Evolutionary conservation across 1,140 invertebrate species (phyloP), one percentile per base, ranked within the genome.

Genomic region (Drosophila baimaii): DNA sequence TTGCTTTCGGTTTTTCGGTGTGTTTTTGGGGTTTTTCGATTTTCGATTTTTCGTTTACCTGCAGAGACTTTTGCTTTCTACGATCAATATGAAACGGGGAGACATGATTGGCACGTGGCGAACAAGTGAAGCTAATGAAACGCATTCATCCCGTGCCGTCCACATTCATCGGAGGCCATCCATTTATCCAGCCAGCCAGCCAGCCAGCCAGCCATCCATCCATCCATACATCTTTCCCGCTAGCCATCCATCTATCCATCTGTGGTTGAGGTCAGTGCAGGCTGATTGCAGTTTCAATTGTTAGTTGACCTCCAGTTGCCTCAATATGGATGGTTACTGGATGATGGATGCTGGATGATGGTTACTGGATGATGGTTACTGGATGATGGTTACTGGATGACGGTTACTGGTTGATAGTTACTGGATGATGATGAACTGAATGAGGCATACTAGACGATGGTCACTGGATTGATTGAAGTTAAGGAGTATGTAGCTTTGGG

Each of bases 1-100:
- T 71, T 71, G 33, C 33, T 71, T 72, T 71, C 65, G 80, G 73
- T 44, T 43, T 57, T 70, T 71, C 57, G n/a, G n/a, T n/a, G n/a
- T 33, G 79, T 62, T 15, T 54, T 52, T 25, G 5, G 19, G 17
- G 6, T 51, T 29, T 47, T 23, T 10, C 27, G 51, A 25, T 41
- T 54, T 77, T 72, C 65, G 73, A 3, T n/a, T 78, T 81, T 86
- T 86, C 27, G 44, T 44, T 29, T 39, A 57, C 27, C 61, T 63
- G 17, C 2, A n/a, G 19, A 21, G 27, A 49, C 65, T 71, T 72
- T 71, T 72, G 69, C 69, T 72, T 72, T 72, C 69, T 72, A 72
- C 69, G 15, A 54, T 54, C 51, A 0, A 54, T 54, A 3, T 19
- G 19, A 31, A 43, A 33, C 25, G 23, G 25, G 9, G 64, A 37